Conservation (phyloP, 2,797 vertebrate species). For the Odontamblyopus lacepedii region DNA sequence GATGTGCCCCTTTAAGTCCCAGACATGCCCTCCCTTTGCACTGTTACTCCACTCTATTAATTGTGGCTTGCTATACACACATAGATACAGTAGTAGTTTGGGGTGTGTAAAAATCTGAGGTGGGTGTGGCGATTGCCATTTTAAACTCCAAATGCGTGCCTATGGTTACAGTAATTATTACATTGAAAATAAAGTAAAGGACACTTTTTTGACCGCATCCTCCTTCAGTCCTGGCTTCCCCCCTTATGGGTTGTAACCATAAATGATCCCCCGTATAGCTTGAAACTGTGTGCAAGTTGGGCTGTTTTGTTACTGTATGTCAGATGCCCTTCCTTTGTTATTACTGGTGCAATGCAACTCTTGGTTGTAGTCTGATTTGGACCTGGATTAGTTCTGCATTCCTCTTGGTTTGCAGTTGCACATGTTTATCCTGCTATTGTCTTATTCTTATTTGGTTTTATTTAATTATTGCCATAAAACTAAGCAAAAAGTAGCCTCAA, state of each 20-base stretch:
- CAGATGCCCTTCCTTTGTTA: not conserved
- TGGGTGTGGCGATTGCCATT: constrained; percentile 56
- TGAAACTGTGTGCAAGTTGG: not conserved
- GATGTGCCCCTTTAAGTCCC: constrained; percentile 37
- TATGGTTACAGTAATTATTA: constrained; percentile 52
- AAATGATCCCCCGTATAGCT: not conserved
- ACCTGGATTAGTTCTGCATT: not conserved
- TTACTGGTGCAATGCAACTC: not conserved
- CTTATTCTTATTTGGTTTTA: not conserved
- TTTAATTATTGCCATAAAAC: not conserved
- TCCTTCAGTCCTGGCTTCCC: not conserved
- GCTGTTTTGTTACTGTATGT: not conserved
- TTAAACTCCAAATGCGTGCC: constrained; percentile 32
- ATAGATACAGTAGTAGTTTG: constrained; percentile 19
- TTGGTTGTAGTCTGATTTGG: not conserved
- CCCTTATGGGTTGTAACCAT: not conserved
- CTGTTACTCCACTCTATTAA: constrained; percentile 26
- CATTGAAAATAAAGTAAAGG: constrained; percentile 30
- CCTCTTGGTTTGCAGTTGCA: not conserved
- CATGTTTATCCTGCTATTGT: not conserved
- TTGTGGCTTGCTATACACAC: constrained; percentile 17
- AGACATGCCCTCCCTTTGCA: constrained; percentile 31
- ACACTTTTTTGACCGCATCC: constrained; percentile 15
- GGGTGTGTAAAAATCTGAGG: constrained; percentile 32
- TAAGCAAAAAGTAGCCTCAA: not conserved